Percentiles rank a stretch among this genome's conserved stretches.
phyloP scores from a whole-genome alignment of 2,888 invertebrate genomes.

The Stenotaenia linearis region DNA sequence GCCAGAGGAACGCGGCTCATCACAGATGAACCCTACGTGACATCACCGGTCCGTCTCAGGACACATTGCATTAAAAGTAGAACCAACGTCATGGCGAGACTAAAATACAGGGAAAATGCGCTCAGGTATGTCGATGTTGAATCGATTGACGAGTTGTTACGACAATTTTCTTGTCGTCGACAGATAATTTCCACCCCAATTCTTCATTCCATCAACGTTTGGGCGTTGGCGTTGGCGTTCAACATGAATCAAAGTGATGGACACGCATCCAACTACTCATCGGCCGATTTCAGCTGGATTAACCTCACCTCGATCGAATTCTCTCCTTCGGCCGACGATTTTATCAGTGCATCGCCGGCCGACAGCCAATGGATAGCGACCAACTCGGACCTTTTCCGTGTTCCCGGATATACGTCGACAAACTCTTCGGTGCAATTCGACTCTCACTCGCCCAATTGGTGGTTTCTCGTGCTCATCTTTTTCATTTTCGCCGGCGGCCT shows the following conservation, averaged over 20 bases:
- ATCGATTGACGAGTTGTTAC: neutral
- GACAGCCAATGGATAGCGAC: neutral
- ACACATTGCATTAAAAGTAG: neutral
- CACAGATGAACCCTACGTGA: neutral
- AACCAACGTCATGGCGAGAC: neutral
- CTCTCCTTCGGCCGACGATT: neutral
- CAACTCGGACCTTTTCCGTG: neutral
- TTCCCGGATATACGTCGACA: neutral
- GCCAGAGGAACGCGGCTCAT: slow-evolving; percentile 4
- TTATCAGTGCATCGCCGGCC: neutral
- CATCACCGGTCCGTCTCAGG: neutral
- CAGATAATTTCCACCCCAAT: neutral
- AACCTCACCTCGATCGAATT: neutral
- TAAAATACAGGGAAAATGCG: neutral
- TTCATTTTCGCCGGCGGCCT: slow-evolving; percentile 82
- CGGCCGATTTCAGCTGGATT: neutral
- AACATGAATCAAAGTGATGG: neutral
- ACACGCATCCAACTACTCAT: neutral
- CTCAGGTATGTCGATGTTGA: too few species aligned
- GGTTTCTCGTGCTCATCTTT: slow-evolving; percentile 73
- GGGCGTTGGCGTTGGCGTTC: neutral
- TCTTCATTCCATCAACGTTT: neutral
- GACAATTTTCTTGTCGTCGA: neutral
- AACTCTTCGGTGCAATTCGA: neutral
- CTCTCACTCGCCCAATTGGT: slow-evolving; percentile 59